phyloP scores from a whole-genome alignment of 2,113 vertebrate genomes.

The Paradisaea rubra region DNA sequence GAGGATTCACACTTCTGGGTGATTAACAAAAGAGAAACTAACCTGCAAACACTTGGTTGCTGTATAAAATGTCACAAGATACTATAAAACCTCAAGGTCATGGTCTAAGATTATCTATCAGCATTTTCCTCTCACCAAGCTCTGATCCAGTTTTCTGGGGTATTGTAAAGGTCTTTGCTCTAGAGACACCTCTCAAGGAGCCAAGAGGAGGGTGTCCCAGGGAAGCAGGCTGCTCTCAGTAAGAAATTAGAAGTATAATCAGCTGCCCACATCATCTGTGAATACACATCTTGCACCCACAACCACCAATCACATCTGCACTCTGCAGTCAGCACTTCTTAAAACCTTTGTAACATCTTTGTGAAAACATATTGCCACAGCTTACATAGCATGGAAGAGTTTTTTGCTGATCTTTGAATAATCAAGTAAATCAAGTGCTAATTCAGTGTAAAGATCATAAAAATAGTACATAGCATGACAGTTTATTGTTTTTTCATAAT shows the following conservation, averaged over 20 bases:
- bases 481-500: neutral
- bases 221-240: neutral
- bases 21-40: neutral
- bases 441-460: neutral
- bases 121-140: neutral
- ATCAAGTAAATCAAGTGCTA: neutral
- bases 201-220: neutral
- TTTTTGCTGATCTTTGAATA: neutral
- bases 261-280: neutral
- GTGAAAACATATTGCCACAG: neutral
- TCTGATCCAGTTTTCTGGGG: neutral
- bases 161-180: neutral
- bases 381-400: rapidly evolving
- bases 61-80: neutral
- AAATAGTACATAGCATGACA: neutral
- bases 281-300: neutral
- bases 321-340: neutral
- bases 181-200: neutral
- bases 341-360: neutral
- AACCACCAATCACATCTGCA: neutral
- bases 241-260: neutral
- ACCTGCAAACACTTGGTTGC: neutral
- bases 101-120: neutral
- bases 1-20: neutral
- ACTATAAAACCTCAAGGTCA: neutral